phyloP scores from a whole-genome alignment of 2,888 invertebrate species.

The Malthinus flaveolus region DNA sequence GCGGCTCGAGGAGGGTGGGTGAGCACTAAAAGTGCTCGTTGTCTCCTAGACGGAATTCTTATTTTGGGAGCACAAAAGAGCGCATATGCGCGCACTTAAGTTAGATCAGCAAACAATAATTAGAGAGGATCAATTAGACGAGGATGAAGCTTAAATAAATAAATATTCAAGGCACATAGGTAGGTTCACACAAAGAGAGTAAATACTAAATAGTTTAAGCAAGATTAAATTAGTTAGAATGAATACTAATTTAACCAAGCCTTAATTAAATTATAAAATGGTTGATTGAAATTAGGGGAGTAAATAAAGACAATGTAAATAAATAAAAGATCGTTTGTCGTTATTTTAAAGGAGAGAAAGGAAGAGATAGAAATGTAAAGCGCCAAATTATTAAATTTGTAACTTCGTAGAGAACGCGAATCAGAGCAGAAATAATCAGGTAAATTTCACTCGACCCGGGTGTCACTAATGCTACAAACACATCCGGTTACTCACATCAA shows the following conservation, averaged over 20 bases:
- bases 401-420: conserved; percentile 18
- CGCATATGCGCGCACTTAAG: no score
- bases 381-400: conserved; percentile 20
- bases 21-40: no score
- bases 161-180: no score
- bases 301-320: conserved; percentile 6
- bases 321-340: conserved; percentile 4
- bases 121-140: no score
- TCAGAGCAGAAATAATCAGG: conserved; percentile 23
- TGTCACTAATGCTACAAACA: conserved; percentile 23
- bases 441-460: conserved; percentile 21
- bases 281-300: background rate
- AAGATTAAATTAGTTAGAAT: background rate
- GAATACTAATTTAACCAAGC: conserved; percentile 8
- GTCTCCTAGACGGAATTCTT: no score
- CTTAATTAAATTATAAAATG: background rate
- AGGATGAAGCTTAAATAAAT: no score
- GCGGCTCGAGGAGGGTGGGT: no score
- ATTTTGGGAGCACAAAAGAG: no score
- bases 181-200: no score
- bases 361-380: conserved; percentile 1
- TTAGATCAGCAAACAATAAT: no score
- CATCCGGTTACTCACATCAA: conserved; percentile 23
- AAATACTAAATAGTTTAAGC: background rate
- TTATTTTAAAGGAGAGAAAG: conserved; percentile 1